Evolutionary conservation across 1,140 invertebrate genomes (phyloP).

Genomic region (Drosophila serrata): DNA sequence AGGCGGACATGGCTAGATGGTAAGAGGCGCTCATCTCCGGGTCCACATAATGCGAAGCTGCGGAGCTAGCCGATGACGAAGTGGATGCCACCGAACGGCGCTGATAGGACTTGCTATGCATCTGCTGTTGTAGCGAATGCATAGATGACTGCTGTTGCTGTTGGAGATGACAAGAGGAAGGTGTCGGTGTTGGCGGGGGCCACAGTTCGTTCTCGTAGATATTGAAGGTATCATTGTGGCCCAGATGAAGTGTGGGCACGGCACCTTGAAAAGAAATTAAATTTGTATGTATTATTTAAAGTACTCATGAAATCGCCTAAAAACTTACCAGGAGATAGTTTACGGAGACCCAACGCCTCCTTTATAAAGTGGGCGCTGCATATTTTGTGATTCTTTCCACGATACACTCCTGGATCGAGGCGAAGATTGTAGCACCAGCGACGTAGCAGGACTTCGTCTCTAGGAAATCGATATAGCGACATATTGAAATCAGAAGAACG

Average conservation of each 20-base stretch:
- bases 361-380: conserved; percentile 82
- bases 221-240: conserved; percentile 80
- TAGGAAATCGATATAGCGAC: conserved; percentile 77
- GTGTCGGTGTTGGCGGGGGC: conserved; percentile 70
- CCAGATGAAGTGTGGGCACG: conserved; percentile 77
- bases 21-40: conserved; percentile 56
- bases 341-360: conserved; percentile 75
- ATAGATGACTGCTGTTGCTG: conserved; percentile 45
- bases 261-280: conserved; percentile 47
- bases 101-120: conserved; percentile 62
- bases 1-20: conserved; percentile 40
- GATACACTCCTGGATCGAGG: conserved; percentile 75
- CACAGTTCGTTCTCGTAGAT: conserved; percentile 82
- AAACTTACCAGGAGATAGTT: conserved; percentile 71
- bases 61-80: conserved; percentile 70
- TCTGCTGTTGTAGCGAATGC: conserved; percentile 39
- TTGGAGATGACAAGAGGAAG: conserved; percentile 26
- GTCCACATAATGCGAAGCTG: conserved; percentile 68
- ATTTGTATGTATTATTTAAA: no score
- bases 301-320: neutral
- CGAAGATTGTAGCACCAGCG: conserved; percentile 83
- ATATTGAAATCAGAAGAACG: conserved; percentile 81
- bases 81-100: conserved; percentile 69
- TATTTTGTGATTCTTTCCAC: conserved; percentile 83
- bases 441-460: conserved; percentile 70